Evolutionary conservation across 2,797 vertebrate species (phyloP).

Genomic region (Helicolenus hilgendorfi): DNA sequence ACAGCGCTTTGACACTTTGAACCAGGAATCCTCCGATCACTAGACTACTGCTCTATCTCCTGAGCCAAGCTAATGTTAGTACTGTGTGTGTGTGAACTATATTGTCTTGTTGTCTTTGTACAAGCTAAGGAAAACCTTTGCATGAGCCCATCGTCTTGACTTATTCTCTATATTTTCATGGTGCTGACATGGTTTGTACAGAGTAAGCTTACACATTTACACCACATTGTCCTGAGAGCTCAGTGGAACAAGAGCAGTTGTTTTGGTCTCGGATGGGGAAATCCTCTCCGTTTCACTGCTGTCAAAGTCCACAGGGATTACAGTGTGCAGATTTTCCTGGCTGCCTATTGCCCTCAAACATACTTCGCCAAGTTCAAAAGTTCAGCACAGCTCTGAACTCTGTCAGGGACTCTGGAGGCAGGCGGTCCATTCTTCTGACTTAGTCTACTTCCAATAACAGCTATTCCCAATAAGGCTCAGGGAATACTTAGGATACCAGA

Average conservation of each 20-base stretch:
- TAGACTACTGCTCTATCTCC: too few species aligned
- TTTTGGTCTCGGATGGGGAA: slow-evolving; percentile 20
- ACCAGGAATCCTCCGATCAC: too few species aligned
- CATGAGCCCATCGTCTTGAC: neutral
- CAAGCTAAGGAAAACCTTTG: neutral
- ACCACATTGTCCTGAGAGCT: slow-evolving; percentile 6
- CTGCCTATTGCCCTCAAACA: slow-evolving; percentile 42
- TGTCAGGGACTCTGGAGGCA: slow-evolving; percentile 24
- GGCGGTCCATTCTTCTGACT: neutral
- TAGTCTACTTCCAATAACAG: slow-evolving; percentile 12
- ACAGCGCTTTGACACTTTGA: too few species aligned
- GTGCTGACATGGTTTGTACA: neutral
- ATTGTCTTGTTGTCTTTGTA: neutral
- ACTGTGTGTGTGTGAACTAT: neutral
- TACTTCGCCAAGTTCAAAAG: slow-evolving; percentile 68
- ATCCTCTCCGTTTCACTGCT: slow-evolving; percentile 45
- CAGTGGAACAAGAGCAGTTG: neutral
- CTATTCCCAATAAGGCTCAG: slow-evolving; percentile 2
- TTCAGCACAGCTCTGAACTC: slow-evolving; percentile 52
- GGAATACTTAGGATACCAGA: slow-evolving; percentile 31
- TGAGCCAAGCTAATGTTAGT: neutral
- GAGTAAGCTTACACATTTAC: neutral
- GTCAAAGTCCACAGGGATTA: slow-evolving; percentile 51
- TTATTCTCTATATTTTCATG: neutral
- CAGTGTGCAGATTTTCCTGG: slow-evolving; percentile 21